Evolutionary conservation across 2,888 invertebrate species (phyloP), one percentile per base, ranked within the genome.

Genomic region (Salpingus planirostris): DNA sequence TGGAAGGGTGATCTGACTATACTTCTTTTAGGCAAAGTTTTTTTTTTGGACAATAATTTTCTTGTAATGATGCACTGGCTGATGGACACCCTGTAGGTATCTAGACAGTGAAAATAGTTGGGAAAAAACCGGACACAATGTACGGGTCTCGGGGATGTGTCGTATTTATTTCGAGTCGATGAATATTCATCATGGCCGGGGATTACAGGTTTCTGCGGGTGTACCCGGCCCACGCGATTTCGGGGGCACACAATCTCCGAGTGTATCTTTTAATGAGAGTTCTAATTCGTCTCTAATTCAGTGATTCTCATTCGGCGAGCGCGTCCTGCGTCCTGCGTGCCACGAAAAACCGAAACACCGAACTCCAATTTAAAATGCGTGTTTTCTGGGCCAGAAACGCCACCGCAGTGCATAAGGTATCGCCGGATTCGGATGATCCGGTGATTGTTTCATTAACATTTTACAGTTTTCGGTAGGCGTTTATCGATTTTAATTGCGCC

Each of bases 221-320:
- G 13, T 31, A n/a, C 7, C 15, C 34, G 11, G 3, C 36, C 33
- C 27, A 33, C 40, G 29, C 37, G 6, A 34, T 34, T 42, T 47
- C 46, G 43, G 44, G 33, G 43, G 44, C 53, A n/a, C n/a, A n/a
- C n/a, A 54, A 55, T 55, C 55, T 43, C 34, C 38, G 11, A 38
- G 46, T 62, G 62, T 63, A 62, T 62, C 62, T 54, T 57, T 60
- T 63, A 64, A 63, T 62, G 62, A 62, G 62, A 51, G 54, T 47
- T 50, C 59, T 57, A 59, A 59, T 59, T 60, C 58, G 6, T 25
- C 49, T 52, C 59, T 61, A 61, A 63, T 63, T 62, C 55, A 54
- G 55, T 53, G 50, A 55, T 58, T 56, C 54, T 57, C 50, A 54
- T 55, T 55, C 54, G 42, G 54, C 52, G 49, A 52, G 49, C 46